A percentile compares a stretch with the other conserved stretches of the same genome.
Conservation (phyloP, 2,113 vertebrate genomes). For the Erinaceus europaeus region DNA sequence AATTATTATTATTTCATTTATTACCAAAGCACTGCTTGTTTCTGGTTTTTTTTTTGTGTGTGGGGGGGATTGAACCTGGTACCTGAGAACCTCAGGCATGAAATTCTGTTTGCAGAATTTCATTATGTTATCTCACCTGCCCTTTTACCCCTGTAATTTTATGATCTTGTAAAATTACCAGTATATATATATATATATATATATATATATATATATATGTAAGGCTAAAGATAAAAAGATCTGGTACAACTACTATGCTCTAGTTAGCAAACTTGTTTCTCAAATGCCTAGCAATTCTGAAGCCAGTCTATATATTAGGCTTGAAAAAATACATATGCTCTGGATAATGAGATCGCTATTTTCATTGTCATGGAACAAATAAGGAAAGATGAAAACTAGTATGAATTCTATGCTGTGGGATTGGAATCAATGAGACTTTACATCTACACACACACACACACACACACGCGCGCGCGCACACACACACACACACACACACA, state of each 20-base stretch:
- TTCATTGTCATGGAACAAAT: neutral
- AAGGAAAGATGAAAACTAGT: neutral
- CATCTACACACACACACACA: neutral
- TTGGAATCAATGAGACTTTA: no score
- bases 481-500: neutral
- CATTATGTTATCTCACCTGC: no score
- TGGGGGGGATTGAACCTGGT: no score
- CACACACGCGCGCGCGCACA: neutral
- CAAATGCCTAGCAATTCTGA: neutral
- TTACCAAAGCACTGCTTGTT: no score
- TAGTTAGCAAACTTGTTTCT: neutral
- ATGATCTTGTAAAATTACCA: no score
- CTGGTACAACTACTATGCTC: neutral
- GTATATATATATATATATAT: no score
- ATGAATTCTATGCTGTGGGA: neutral
- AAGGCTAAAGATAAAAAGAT: neutral
- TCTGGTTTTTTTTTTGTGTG: no score
- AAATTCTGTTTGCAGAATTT: no score
- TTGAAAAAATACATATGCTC: neutral
- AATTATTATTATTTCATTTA: no score
- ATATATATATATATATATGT: no score
- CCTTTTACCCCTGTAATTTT: no score
- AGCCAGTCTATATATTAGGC: neutral
- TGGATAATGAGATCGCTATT: neutral
- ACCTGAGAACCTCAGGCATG: no score